Evolutionary conservation across 2,888 invertebrate species (phyloP).

Genomic region (Perizoma flavofasciatum): DNA sequence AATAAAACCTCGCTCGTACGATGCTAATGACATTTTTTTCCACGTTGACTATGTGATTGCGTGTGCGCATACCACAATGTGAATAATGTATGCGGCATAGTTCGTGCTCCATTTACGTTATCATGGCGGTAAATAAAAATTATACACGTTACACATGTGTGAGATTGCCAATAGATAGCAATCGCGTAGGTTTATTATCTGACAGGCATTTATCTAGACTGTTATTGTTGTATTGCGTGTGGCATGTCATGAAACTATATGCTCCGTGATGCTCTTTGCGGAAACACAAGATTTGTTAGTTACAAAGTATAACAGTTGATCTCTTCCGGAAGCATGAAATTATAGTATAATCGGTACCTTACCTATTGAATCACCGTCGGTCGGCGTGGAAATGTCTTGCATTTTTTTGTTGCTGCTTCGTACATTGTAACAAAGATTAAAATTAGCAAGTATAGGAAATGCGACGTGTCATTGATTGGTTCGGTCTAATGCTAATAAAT

Average conservation of each 20-base stretch:
- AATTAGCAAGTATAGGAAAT: slow-evolving; percentile 12
- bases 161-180: slow-evolving; percentile 52
- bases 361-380: slow-evolving; percentile 23
- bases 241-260: slow-evolving; percentile 26
- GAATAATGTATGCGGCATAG: slow-evolving; percentile 69
- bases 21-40: slow-evolving; percentile 74
- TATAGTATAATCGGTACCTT: not conserved
- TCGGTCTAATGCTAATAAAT: slow-evolving; percentile 18
- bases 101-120: slow-evolving; percentile 79
- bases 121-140: slow-evolving; percentile 71
- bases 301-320: slow-evolving; percentile 12
- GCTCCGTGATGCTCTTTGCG: slow-evolving; percentile 24
- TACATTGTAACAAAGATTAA: slow-evolving; percentile 11
- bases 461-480: slow-evolving; percentile 30
- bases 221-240: slow-evolving; percentile 31
- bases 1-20: slow-evolving; percentile 34
- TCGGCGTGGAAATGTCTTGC: not conserved
- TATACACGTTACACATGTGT: slow-evolving; percentile 59
- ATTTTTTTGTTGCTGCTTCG: not conserved
- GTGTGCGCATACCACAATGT: slow-evolving; percentile 69
- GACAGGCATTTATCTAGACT: slow-evolving; percentile 21
- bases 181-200: slow-evolving; percentile 20
- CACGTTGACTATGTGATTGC: slow-evolving; percentile 62
- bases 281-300: slow-evolving; percentile 35
- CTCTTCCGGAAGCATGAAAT: slow-evolving; percentile 29